These are phyloP conservation scores for Papilio elwesi DNA, from an alignment of 2,888 invertebrate species.

Conservation along the genomic window DNA sequence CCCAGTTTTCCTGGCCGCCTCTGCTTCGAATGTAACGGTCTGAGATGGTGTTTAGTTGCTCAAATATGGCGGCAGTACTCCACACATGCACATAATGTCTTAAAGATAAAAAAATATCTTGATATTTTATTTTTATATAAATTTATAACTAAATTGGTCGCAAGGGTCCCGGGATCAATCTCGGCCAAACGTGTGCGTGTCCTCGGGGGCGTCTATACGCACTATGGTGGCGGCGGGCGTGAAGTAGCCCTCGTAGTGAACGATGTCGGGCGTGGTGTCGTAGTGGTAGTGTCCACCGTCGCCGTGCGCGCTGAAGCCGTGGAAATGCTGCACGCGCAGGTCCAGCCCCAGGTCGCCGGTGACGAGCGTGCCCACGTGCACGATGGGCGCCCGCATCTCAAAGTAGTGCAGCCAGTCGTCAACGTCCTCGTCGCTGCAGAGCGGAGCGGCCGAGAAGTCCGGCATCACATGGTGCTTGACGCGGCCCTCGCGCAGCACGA, in stretches of 20 bases:
- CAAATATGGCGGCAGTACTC: no score
- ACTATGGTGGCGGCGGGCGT: conserved; percentile 89
- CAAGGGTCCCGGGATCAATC: conserved; percentile 83
- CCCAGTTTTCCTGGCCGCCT: no score
- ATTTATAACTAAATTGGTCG: no score
- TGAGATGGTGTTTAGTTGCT: no score
- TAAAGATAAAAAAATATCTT: no score
- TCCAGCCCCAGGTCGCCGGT: conserved; percentile 95
- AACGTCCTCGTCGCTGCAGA: conserved; percentile 89
- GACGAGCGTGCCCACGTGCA: conserved; percentile 94
- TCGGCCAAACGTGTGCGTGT: conserved; percentile 88
- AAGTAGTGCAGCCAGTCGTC: conserved; percentile 96
- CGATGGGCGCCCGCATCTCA: conserved; percentile 94
- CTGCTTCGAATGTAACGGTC: no score
- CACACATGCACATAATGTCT: no score
- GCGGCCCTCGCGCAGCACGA: conserved; percentile 91
- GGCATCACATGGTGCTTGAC: conserved; percentile 98
- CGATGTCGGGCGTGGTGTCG: conserved; percentile 95
- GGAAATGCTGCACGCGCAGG: conserved; percentile 97
- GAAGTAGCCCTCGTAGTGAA: conserved; percentile 96
- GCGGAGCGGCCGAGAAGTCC: conserved; percentile 91
- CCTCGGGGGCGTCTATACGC: conserved; percentile 89
- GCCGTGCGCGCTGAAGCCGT: conserved; percentile 92
- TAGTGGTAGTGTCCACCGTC: conserved; percentile 98
- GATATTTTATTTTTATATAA: no score